Evolutionary conservation across 2,113 vertebrate species (phyloP), one percentile per base, ranked within the genome.

Genomic region (Cyprinus carpio): DNA sequence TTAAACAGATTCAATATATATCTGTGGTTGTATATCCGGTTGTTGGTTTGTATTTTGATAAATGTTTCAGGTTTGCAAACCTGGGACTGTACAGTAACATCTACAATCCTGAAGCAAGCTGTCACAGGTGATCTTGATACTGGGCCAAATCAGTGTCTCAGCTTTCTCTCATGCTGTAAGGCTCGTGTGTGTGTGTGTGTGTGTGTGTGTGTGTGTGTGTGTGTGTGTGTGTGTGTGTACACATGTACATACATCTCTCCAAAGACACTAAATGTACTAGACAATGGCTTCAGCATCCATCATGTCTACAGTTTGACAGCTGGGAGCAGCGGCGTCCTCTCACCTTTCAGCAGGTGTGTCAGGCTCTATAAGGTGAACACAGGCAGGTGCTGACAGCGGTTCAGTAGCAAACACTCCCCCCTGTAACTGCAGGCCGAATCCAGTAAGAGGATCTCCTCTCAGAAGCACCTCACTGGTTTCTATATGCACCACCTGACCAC

Each of bases 301-400:
- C 20, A 37, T 25, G 15, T 77, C 37, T 43, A 43, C 20, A 43
- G 71, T 23, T 25, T 6, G 10, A 34, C 46, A 76, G 51, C 51
- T 54, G 15, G 1, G 51, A 6, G 15, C 51, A 54, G 46, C 25
- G 7, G 51, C 2, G 29, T 54, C 27, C 75, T 58, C 75, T 78
- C 75, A 96, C 98, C 97, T 97, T 94, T 99, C 98, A 51, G 98
- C 97, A 0, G 98, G 96, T 90, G 98, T 99, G 95, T 99, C 97
- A 0, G 97, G 96, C 92, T 98, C 97, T 31, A 99, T 97, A 90
- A 98, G 98, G 88, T 96, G 95, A 91, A 99, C 94, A 56, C 96
- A 95, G 23, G 98, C 96, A 0, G 98, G 97, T 76, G 96, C 94
- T 4, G 97, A 98, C 87, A 99, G 93, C 40, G 96, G 96, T 92